phyloP scores from a whole-genome alignment of 2,888 invertebrate genomes.

The Drosophila vallismaia region DNA sequence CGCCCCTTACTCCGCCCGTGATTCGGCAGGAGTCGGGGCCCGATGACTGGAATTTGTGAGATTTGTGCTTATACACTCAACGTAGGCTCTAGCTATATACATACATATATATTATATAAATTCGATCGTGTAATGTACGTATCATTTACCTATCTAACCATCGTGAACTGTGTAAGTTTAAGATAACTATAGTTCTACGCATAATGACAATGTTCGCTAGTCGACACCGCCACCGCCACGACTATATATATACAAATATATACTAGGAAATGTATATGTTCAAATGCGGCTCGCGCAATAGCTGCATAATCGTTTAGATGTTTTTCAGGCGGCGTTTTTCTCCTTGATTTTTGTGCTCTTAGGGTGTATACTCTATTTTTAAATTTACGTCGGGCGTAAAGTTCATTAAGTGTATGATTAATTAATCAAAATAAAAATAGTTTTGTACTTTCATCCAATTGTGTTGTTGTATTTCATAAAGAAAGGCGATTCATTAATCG shows the following conservation, averaged over 20 bases:
- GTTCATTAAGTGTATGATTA: conserved; percentile 31
- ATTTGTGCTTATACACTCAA: conserved; percentile 59
- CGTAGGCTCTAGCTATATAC: conserved; percentile 39
- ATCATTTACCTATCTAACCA: conserved; percentile 35
- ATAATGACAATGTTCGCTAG: conserved; percentile 51
- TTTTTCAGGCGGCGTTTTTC: conserved; percentile 40
- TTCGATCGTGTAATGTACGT: conserved; percentile 34
- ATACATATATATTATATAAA: conserved; percentile 35
- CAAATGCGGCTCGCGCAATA: conserved; percentile 33
- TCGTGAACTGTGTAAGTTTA: conserved; percentile 44
- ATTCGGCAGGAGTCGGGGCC: conserved; percentile 70
- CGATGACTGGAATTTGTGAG: conserved; percentile 78
- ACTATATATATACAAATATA: conserved; percentile 21
- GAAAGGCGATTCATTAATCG: background rate
- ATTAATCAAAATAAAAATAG: conserved; percentile 31
- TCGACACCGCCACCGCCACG: conserved; percentile 33
- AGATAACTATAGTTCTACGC: conserved; percentile 32
- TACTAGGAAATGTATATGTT: conserved; percentile 10
- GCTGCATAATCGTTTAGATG: conserved; percentile 33
- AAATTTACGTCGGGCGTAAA: conserved; percentile 29
- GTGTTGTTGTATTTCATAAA: conserved; percentile 1
- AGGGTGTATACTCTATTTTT: conserved; percentile 25
- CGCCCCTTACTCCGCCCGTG: conserved; percentile 57
- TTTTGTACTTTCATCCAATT: conserved; percentile 45
- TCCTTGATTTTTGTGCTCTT: conserved; percentile 33